Evolutionary conservation across 1,140 invertebrate genomes (phyloP).

Genomic region (Elysia chlorotica): DNA sequence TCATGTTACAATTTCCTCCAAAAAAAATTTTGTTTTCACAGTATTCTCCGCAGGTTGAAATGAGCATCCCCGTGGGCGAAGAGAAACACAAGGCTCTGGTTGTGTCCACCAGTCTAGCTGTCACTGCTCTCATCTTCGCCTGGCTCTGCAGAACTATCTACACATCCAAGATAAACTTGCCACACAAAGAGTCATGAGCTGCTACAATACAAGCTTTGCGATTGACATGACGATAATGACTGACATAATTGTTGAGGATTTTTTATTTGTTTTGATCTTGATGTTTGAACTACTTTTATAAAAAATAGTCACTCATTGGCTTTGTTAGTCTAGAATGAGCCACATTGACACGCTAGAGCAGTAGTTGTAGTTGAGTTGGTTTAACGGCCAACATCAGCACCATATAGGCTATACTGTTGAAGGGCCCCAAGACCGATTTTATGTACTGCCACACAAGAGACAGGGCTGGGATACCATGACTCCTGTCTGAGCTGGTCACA

Average conservation of each 20-base stretch:
- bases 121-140: not conserved
- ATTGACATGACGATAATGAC: not conserved
- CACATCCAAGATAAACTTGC: not conserved
- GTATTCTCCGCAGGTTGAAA: not conserved
- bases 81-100: not conserved
- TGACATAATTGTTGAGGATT: not conserved
- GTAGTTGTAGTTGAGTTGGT: too few relatives aligned
- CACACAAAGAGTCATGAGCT: not conserved
- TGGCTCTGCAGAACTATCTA: not conserved
- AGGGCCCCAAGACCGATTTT: too few relatives aligned
- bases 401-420: too few relatives aligned
- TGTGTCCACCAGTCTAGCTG: not conserved
- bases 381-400: too few relatives aligned
- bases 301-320: too few relatives aligned
- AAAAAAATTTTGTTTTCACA: not conserved
- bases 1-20: not conserved
- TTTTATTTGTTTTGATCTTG: not conserved
- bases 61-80: not conserved
- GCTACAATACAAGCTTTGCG: not conserved
- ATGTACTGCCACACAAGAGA: too few relatives aligned
- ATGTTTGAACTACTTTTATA: not conserved
- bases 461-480: too few relatives aligned
- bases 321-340: too few relatives aligned
- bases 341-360: too few relatives aligned
- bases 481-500: too few relatives aligned